phyloP scores from a whole-genome alignment of 2,888 invertebrate genomes.

The Aspidiotus destructor region DNA sequence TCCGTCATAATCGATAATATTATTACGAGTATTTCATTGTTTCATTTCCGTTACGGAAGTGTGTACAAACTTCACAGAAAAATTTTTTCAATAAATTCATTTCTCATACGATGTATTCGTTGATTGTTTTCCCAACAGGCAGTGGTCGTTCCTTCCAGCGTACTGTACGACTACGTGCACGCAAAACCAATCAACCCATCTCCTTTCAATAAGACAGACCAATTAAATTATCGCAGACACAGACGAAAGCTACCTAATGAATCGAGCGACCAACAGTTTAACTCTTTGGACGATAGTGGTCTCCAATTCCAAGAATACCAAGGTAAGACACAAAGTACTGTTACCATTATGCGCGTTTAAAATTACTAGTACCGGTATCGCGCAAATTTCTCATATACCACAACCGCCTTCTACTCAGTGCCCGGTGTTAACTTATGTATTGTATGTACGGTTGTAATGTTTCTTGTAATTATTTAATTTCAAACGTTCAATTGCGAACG shows the following conservation, averaged over 20 bases:
- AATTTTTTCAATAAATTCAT: no score
- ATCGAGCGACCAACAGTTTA: conserved; percentile 20
- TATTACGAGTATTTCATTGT: no score
- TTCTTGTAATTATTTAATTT: neutral
- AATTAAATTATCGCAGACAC: conserved; percentile 11
- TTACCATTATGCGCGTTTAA: no score
- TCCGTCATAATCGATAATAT: no score
- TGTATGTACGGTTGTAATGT: conserved; percentile 1
- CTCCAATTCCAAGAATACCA: conserved; percentile 23
- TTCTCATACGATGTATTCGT: no score
- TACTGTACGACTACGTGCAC: neutral
- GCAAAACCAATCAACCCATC: neutral
- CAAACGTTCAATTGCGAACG: no score
- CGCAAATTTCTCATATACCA: neutral
- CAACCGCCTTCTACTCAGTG: neutral
- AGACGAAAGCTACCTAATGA: conserved; percentile 18
- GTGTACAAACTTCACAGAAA: no score
- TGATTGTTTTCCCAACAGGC: no score
- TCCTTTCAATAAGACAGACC: neutral
- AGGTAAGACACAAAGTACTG: conserved; percentile 2
- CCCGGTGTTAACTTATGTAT: neutral
- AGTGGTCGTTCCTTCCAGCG: neutral
- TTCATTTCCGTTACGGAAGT: no score
- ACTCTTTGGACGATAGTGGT: conserved; percentile 19
- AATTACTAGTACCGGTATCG: no score